These are phyloP conservation scores for Hyperopisus bebe DNA, from an alignment of 2,113 vertebrate species.

Conservation along the genomic window DNA sequence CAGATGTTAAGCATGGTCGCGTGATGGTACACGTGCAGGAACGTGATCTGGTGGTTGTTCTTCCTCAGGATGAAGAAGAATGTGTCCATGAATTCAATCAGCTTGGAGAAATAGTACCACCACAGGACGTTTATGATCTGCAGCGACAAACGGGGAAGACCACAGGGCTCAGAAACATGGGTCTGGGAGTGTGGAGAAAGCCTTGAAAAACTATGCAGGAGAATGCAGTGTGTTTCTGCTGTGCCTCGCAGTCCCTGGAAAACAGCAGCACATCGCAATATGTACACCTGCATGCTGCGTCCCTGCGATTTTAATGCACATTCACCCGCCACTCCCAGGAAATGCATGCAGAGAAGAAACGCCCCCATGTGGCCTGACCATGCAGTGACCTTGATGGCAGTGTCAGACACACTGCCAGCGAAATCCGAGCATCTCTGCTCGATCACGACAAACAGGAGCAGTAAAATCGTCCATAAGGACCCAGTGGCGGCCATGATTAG, in stretches of 20 bases:
- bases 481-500: not conserved
- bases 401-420: not conserved
- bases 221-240: not conserved
- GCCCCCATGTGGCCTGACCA: slow-evolving; percentile 33
- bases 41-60: slow-evolving; percentile 91
- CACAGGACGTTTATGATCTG: slow-evolving; percentile 85
- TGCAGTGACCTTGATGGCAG: slow-evolving; percentile 1
- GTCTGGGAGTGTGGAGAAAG: not conserved
- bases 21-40: slow-evolving; percentile 93
- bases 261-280: not conserved
- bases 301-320: slow-evolving; percentile 26
- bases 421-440: not conserved
- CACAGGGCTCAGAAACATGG: not conserved
- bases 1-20: slow-evolving; percentile 91
- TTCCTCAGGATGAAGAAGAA: slow-evolving; percentile 96
- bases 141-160: slow-evolving; percentile 11
- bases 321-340: slow-evolving; percentile 16
- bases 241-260: not conserved
- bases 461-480: not conserved
- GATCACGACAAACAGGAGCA: not conserved
- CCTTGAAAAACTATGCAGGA: too few species aligned
- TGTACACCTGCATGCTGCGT: not conserved
- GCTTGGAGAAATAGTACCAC: slow-evolving; percentile 99
- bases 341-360: slow-evolving; percentile 32
- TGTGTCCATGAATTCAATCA: slow-evolving; percentile 98